These are phyloP conservation scores for Drosophila helvetica DNA, from an alignment of 2,888 invertebrate species.

Conservation along the genomic window DNA sequence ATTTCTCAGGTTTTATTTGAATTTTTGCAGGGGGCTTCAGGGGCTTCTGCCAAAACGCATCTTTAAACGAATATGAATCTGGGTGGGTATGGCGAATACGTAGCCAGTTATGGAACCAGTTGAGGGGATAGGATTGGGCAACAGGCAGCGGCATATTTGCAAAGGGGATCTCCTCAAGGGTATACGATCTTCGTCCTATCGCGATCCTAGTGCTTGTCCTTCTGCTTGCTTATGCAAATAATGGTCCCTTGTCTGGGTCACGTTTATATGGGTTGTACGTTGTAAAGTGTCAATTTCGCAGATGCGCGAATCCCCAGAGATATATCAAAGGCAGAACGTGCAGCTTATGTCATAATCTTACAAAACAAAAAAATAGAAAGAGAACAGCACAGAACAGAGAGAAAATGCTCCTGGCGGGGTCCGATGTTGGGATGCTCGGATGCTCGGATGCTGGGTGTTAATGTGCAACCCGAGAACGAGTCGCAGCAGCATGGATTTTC, in stretches of 20 bases:
- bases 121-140: background rate
- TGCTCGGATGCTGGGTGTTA: slow-evolving; percentile 58
- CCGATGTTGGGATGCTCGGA: background rate
- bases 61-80: slow-evolving; percentile 17
- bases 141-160: background rate
- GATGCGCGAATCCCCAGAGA: slow-evolving; percentile 53
- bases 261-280: slow-evolving; percentile 70
- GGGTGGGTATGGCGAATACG: slow-evolving; percentile 9
- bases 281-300: slow-evolving; percentile 80
- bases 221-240: slow-evolving; percentile 67
- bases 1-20: slow-evolving; percentile 20
- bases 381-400: background rate
- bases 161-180: background rate
- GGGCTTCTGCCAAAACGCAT: slow-evolving; percentile 35
- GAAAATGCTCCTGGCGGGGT: slow-evolving; percentile 40
- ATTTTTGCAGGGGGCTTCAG: slow-evolving; percentile 8
- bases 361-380: slow-evolving; percentile 18
- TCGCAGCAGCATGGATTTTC: slow-evolving; percentile 55
- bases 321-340: slow-evolving; percentile 66
- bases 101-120: background rate
- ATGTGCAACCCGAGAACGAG: slow-evolving; percentile 44
- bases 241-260: slow-evolving; percentile 64
- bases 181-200: slow-evolving; percentile 35
- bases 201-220: background rate
- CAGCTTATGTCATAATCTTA: slow-evolving; percentile 78